Evolutionary conservation across 2,888 invertebrate genomes (phyloP), one percentile per base, ranked within the genome.

Genomic region (Lepidochrysops patricia): DNA sequence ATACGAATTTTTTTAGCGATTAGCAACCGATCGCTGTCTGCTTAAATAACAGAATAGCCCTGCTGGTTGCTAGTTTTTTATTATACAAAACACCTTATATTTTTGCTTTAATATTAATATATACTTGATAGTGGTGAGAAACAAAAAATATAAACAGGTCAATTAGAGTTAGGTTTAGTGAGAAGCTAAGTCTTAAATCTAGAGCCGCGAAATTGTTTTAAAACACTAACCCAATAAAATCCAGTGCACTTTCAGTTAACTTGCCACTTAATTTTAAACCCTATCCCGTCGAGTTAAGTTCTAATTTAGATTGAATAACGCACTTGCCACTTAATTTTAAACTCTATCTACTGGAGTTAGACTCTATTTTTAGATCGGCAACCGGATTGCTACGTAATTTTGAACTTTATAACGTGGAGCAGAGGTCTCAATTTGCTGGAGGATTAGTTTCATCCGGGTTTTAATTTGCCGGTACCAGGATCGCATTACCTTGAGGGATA

Each of bases 381-480:
- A 9, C 19, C 9, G 19, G 13, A 3, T 43, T 9, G 43, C 19
- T 4, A 23, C 19, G 43, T 43, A 43, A 43, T 43, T 43, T 43
- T 19, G 9, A 19, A 26, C 27, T 27, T 13, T 26, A 52, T 52
- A 27, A 52, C 15, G 7, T 13, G 2, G 26, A 13, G 13, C 7
- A 27, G 27, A 7, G 6, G 26, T 52, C 15, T 27, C 7, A 52
- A 52, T 52, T 52, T 7, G 13, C 27, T 26, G 15, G 9, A n/a
- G 43, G 43, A 43, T 43, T 43, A 29, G 7, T 29, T 29, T 29
- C 7, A 19, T 19, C 43, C 19, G 7, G 15, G 2, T 52, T 52
- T 52, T 52, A 52, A 52, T 52, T 52, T 52, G 26, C 27, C 43
- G 15, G 43, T 13, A 19, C 54, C 7, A 43, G 54, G 29, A 54